phyloP scores from a whole-genome alignment of 1,140 invertebrate species.

The Macrotrachela quadricornifera region DNA sequence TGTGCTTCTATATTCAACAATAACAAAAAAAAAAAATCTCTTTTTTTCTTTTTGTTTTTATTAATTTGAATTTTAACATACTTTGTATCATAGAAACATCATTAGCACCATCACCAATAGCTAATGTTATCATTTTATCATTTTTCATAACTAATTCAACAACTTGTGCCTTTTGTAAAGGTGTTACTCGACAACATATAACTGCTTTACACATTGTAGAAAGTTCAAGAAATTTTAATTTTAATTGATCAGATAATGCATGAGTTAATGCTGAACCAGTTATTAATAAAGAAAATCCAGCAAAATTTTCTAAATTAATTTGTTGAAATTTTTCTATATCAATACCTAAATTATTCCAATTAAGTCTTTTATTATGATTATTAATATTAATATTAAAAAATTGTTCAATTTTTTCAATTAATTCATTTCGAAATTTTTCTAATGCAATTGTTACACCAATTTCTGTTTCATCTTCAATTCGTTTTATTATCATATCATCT shows the following conservation, averaged over 20 bases:
- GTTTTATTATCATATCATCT: slow-evolving; percentile 44
- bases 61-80: neutral
- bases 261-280: slow-evolving; percentile 77
- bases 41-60: neutral
- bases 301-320: too few species aligned
- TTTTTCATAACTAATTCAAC: slow-evolving; percentile 75
- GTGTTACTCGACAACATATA: slow-evolving; percentile 93
- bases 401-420: too few species aligned
- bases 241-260: neutral
- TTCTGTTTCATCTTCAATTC: neutral
- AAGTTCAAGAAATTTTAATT: slow-evolving; percentile 7
- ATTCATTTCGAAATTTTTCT: too few species aligned
- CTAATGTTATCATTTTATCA: slow-evolving; percentile 74
- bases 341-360: too few species aligned
- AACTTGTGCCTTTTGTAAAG: slow-evolving; percentile 87
- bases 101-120: slow-evolving; percentile 93
- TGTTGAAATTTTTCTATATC: too few species aligned
- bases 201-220: slow-evolving; percentile 38
- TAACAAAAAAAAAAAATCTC: slow-evolving; percentile 11
- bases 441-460: neutral
- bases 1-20: slow-evolving; percentile 79
- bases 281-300: slow-evolving; percentile 64
- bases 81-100: slow-evolving; percentile 70
- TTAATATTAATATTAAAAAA: too few species aligned
- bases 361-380: too few species aligned